phyloP scores from a whole-genome alignment of 2,797 vertebrate species.

The Halcyon leucocephala region DNA sequence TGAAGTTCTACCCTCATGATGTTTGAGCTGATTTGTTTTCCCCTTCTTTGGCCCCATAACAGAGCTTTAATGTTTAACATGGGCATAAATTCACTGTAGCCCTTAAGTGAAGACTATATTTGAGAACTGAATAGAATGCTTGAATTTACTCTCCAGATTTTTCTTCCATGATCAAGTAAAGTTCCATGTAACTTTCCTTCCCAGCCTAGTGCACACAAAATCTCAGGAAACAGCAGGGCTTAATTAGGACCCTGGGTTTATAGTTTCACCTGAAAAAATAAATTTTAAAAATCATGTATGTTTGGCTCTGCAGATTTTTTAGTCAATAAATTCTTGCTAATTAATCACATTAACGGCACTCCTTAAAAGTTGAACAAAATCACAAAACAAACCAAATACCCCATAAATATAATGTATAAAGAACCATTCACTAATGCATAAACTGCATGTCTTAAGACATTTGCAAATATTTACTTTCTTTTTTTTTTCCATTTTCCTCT shows the following conservation, averaged over 20 bases:
- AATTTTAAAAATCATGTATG: slow-evolving; percentile 81
- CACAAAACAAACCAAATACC: slow-evolving; percentile 79
- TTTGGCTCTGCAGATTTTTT: slow-evolving; percentile 78
- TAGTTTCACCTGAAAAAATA: slow-evolving; percentile 86
- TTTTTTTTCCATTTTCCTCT: background rate
- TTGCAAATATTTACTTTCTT: slow-evolving; percentile 44
- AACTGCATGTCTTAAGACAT: slow-evolving; percentile 50
- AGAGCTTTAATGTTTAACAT: slow-evolving; percentile 65
- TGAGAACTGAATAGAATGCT: slow-evolving; percentile 73
- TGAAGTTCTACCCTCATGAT: slow-evolving; percentile 22
- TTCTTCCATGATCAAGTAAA: slow-evolving; percentile 70
- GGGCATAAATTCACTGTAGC: slow-evolving; percentile 68
- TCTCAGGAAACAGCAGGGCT: slow-evolving; percentile 83
- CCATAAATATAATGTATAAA: slow-evolving; percentile 80
- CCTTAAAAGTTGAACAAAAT: slow-evolving; percentile 82
- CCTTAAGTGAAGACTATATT: slow-evolving; percentile 67
- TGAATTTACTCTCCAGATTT: slow-evolving; percentile 74
- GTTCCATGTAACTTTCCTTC: slow-evolving; percentile 72
- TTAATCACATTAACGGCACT: slow-evolving; percentile 82
- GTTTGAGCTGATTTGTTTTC: slow-evolving; percentile 57
- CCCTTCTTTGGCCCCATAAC: slow-evolving; percentile 41
- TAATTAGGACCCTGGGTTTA: slow-evolving; percentile 81
- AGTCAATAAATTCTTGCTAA: slow-evolving; percentile 83
- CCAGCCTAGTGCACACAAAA: slow-evolving; percentile 62
- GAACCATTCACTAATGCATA: slow-evolving; percentile 69